Evolutionary conservation across 92 coral and sea anemone genomes (phyloP), one percentile per base, ranked within the genome.

Genomic region (Virgularia gustaviana): DNA sequence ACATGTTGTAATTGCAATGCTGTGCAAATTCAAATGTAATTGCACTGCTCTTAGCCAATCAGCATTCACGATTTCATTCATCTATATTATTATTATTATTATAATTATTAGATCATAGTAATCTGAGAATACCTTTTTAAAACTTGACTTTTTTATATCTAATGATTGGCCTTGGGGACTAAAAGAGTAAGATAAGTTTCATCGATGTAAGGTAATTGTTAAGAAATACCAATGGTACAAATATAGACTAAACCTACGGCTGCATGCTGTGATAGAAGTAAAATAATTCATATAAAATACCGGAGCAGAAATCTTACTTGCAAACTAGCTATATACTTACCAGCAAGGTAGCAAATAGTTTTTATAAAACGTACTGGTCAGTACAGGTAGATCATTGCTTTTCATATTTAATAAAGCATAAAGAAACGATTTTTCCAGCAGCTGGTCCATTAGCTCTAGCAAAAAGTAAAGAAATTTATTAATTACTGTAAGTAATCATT

Each of bases 81-180:
- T n/a, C n/a, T n/a, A n/a, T n/a, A n/a, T n/a, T n/a, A n/a, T n/a
- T n/a, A n/a, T n/a, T n/a, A n/a, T n/a, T n/a, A n/a, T n/a, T n/a
- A n/a, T n/a, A n/a, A n/a, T n/a, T n/a, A n/a, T n/a, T n/a, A n/a
- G n/a, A n/a, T n/a, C n/a, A n/a, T n/a, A n/a, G n/a, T n/a, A n/a
- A n/a, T n/a, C n/a, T 25, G 15, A 47, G n/a, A 29, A 45, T 51
- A 92, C 98, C 94, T 94, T 94, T 81, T 94, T 94, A 51, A 79
- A 81, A 0, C 94, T 84, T 29, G 99, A 89, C 63, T 85, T 94
- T 87, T 89, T 94, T 42, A 94, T 77, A 78, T 94, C 95, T 19
- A 94, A 66, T 10, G 85, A 55, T 52, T 70, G 67, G 39, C 88
- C 89, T 13, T 77, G 94, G 2, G 99, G 96, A 49, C 99, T 94